Percentiles rank a stretch among this genome's conserved stretches.
Conservation (phyloP, 2,888 invertebrate genomes). For the Uloborus plumipes region DNA sequence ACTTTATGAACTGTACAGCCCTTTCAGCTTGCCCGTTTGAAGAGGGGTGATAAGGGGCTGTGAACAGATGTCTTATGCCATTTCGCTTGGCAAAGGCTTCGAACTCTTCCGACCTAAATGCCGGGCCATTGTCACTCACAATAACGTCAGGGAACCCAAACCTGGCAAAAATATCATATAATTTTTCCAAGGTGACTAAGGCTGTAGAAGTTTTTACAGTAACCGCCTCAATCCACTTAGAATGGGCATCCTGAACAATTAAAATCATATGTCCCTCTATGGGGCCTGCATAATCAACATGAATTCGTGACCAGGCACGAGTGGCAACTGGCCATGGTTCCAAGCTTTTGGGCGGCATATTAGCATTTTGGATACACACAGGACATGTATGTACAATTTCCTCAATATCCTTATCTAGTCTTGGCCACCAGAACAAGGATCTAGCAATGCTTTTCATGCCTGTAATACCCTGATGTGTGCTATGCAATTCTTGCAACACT, state of each 20-base stretch:
- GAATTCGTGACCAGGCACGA: neutral
- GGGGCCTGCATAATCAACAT: neutral
- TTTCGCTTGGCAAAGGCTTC: too few species aligned
- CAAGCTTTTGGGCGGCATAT: neutral
- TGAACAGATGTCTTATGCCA: neutral
- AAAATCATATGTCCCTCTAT: neutral
- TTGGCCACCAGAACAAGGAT: conserved; percentile 68
- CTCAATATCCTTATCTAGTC: conserved; percentile 64
- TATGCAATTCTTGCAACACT: neutral
- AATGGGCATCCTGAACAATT: neutral
- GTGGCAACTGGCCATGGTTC: conserved; percentile 8
- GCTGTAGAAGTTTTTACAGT: too few species aligned
- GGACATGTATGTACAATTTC: neutral
- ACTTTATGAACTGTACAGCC: neutral
- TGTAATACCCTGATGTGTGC: conserved; percentile 6
- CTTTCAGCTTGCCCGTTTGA: neutral
- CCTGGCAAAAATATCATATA: too few species aligned
- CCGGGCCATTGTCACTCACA: too few species aligned
- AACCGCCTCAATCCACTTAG: neutral
- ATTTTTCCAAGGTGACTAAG: too few species aligned
- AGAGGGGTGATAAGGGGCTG: neutral
- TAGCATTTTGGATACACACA: neutral
- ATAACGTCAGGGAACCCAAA: too few species aligned
- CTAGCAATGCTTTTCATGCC: conserved; percentile 10
- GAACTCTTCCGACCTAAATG: too few species aligned